Evolutionary conservation across 2,888 invertebrate genomes (phyloP), one percentile per base, ranked within the genome.

Genomic region (Caenorhabditis becei): DNA sequence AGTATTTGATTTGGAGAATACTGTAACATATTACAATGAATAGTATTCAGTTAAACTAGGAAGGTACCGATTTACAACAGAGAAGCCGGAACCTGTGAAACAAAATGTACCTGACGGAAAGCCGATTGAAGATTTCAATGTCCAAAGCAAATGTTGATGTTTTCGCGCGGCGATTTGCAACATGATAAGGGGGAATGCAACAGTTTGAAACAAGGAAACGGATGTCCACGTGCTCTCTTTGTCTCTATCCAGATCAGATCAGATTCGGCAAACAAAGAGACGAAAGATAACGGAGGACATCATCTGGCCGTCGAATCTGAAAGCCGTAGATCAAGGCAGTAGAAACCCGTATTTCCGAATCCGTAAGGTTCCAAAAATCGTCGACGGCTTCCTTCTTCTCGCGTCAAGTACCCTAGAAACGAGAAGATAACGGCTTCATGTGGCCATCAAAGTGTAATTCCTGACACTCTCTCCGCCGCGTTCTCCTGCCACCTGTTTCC

Each of bases 351-450:
- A 74, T 65, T 63, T 65, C 51, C 51, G 51, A 56, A 63, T 63
- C 72, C 72, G 72, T 63, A 74, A 74, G 74, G 54, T 56, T 66
- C 49, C 74, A 74, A 74, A 74, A 65, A 74, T 74, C 74, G 65
- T n/a, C 44, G 32, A 7, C 32, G 5, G 35, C 28, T 18, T 20
- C 18, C 23, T 2, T 16, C 44, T 28, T 41, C 24, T n/a, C 4
- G n/a, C 66, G n/a, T 41, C 53, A 24, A 26, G 18, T 18, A 16
- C 32, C 28, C 14, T 11, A 20, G 16, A 54, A 54, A 54, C 54
- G 41, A 37, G 53, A 65, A 32, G 32, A n/a, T 10, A 56, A n/a
- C n/a, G 28, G 28, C 54, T 26, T 26, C 58, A 18, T 26, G 18
- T 28, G 5, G 16, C 11, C 49, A 49, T 32, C 8, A 11, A 35